phyloP scores from a whole-genome alignment of 2,797 vertebrate species.

The Betta splendens region DNA sequence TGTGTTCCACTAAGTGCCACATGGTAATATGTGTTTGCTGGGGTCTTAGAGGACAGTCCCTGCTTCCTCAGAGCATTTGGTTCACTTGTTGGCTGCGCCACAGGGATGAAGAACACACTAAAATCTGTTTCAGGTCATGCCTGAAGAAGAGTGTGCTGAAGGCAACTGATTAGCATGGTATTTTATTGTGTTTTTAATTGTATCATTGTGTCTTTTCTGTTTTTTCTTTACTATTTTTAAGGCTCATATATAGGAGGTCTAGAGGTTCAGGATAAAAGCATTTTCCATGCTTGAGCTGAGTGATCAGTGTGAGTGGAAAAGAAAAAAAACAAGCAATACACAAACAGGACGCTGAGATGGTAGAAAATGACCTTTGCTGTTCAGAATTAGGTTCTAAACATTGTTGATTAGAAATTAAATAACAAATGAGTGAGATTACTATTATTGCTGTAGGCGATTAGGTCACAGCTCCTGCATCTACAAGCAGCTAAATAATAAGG shows the following conservation, averaged over 20 bases:
- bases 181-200: background rate
- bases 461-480: background rate
- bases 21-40: background rate
- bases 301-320: conserved; percentile 1
- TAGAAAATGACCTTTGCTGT: background rate
- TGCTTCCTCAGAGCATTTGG: conserved; percentile 32
- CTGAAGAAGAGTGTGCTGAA: too few relatives aligned
- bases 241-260: background rate
- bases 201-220: background rate
- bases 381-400: background rate
- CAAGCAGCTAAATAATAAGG: background rate
- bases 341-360: background rate
- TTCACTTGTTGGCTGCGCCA: conserved; percentile 16
- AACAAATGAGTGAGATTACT: background rate
- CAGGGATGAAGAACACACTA: conserved; percentile 13
- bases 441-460: background rate
- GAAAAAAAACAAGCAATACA: background rate
- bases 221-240: background rate
- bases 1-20: background rate
- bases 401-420: background rate
- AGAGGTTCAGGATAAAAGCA: background rate
- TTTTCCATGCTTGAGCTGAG: background rate
- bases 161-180: too few relatives aligned
- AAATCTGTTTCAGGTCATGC: conserved; percentile 54
- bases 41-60: conserved; percentile 12